Evolutionary conservation across 2,113 vertebrate genomes (phyloP), one percentile per base, ranked within the genome.

Genomic region (Channa argus): DNA sequence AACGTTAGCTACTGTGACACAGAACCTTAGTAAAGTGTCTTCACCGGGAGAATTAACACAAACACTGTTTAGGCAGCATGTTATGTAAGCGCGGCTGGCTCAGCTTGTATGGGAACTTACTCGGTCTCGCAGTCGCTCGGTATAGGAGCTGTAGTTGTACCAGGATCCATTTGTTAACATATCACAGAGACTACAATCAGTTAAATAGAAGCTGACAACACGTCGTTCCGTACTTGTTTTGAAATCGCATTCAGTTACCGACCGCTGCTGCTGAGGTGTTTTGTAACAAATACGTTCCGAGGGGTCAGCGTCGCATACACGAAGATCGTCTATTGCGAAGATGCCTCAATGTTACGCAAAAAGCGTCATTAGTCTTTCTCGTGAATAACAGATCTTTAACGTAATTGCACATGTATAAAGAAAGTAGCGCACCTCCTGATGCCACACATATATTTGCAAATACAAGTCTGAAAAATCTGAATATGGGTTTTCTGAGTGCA

Each of bases 51-150:
- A 24, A 24, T 24, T 24, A 24, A 24, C 34, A 43, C 10, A 24
- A 24, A 24, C 24, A 24, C 24, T 1, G 24, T 24, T 24, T 24
- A 24, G 24, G 24, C 24, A 24, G 24, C 5, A 12, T 9, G 6
- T 61, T 6, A 56, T 44, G 63, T 53, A 51, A 71, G 13, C 43
- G 37, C 44, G 6, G 24, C 24, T 24, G 24, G 24, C 24, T 24
- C 24, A 24, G 24, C 4, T 10, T 3, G 6, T 8, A 63, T 13
- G 61, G 24, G 24, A 9, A 92, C 94, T 94, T 44, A 95, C 94
- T 91, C 91, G 14, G 88, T 69, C 56, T 94, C 93, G 88, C 87
- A 80, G 11, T 94, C 92, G 89, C 65, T 87, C 36, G 93, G 92
- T 51, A 92, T 80, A 5, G 76, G 50, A 53, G 49, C 45, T 37